Base-by-base conservation (phyloP, 1,140 invertebrate genomes). In the Stegodyphus mimosarum region DNA sequence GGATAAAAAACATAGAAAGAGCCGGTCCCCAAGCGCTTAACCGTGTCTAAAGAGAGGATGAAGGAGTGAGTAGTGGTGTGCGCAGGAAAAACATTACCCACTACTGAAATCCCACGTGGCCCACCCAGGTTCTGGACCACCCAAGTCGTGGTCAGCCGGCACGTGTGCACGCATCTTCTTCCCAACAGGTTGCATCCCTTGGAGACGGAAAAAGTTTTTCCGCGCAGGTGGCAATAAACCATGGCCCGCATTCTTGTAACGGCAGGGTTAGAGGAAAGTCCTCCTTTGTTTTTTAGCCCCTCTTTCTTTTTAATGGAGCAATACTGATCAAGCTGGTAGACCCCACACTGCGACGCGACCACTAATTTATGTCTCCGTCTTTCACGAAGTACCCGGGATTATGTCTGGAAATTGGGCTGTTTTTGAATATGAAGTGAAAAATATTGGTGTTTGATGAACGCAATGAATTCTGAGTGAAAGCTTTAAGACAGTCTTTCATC, bases 231-330 rank as follows among this genome's bases (percentile, higher is more conserved):
- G 66, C 66, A 18, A 67, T 67, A 67, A 67, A 67, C 66, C 33
- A 67, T 67, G n/a, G n/a, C 33, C 33, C 66, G 66, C 66, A 67
- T 67, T 67, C 66, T 67, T 67, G 66, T 67, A 67, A 67, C 33
- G 66, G 66, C 66, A 67, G 66, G 66, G 66, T 67, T 67, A 67
- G 66, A 67, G 15, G 66, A 17, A 67, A 18, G 33, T 67, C 66
- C 3, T 67, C 66, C 66, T 18, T 67, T 67, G n/a, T 10, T 60
- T 60, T 60, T 11, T 60, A 11, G 55, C 2, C 9, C 15, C 55
- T 60, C 15, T 60, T 60, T 33, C 33, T 33, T 33, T 33, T 33
- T 33, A 33, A 33, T 33, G 33, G 33, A 33, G 33, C 33, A 33
- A 33, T 33, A 33, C 33, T 33, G 33, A 33, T 33, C 33, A 33